Evolutionary conservation across 2,888 invertebrate genomes (phyloP), one percentile per base, ranked within the genome.

Genomic region (Miltochrista miniata): DNA sequence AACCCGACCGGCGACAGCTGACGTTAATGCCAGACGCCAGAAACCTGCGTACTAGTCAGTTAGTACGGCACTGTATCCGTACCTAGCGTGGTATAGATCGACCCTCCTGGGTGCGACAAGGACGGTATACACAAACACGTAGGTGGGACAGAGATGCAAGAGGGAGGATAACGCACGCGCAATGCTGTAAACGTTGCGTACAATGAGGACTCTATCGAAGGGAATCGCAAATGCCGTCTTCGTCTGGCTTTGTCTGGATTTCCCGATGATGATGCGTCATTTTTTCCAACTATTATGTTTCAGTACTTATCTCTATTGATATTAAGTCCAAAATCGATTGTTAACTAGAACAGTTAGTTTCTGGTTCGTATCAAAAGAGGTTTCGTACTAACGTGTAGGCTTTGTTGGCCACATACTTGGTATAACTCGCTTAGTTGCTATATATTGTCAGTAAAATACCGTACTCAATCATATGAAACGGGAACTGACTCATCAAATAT

Each of bases 61-160:
- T 72, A 76, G 80, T 84, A 84, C 78, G 75, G 79, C 83, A 85
- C 83, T 78, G 85, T 86, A 85, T 80, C 73, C 82, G 87, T 90
- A 91, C 87, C 89, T 90, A 90, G 84, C 81, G 81, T 79, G 70
- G 83, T 90, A 90, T 90, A 91, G 90, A 91, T 91, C 90, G 90
- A 85, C 89, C 89, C 87, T 87, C 85, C 79, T 78, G 78, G 76
- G 89, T 76, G 83, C 39, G 83, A 90, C 67, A 59, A 72, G 70
- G 85, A 82, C 71, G 56, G 74, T 38, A 38, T 51, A 51, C 44
- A 42, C n/a, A 46, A 49, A n/a, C 39, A 61, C 54, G 18, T 47
- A 60, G 1, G 83, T 34, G 34, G 35, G 74, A 87, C 47, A 65
- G 76, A 67, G 89, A 89, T 57, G 57, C 53, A 56, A 46, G 72